Conservation (phyloP, 2,113 vertebrate species). For the Sceloporus undulatus region DNA sequence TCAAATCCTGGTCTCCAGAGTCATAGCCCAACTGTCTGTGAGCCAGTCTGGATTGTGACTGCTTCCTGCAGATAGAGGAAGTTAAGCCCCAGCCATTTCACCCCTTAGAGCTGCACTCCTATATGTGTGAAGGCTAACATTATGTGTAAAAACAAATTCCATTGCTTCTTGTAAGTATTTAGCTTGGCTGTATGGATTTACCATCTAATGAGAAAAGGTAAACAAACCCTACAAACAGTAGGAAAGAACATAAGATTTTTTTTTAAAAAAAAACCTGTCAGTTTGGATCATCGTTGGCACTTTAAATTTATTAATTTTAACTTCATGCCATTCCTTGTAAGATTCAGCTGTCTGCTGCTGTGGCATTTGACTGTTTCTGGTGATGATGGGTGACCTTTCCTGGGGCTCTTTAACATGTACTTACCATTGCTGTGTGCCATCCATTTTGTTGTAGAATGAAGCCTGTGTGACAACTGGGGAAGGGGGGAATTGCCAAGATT, state of each 20-base stretch:
- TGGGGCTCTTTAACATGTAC: slow-evolving; percentile 22
- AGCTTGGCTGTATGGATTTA: background rate
- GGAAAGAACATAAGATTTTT: background rate
- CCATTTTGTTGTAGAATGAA: background rate
- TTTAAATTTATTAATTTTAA: slow-evolving; percentile 38
- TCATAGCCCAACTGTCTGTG: no score
- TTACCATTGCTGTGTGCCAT: background rate
- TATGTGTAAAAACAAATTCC: no score
- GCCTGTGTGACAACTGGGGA: background rate
- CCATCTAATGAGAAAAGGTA: slow-evolving; percentile 1
- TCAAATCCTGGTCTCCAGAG: no score
- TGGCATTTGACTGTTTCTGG: slow-evolving; percentile 34
- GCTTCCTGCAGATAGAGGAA: no score
- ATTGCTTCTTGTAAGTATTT: background rate
- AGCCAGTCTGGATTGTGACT: no score
- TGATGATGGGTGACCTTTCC: slow-evolving; percentile 43
- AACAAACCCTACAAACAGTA: background rate
- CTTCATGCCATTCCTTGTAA: slow-evolving; percentile 31
- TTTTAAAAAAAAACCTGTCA: slow-evolving; percentile 18
- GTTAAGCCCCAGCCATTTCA: no score
- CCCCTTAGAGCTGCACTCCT: no score
- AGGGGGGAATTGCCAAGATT: background rate
- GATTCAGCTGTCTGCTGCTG: slow-evolving; percentile 27
- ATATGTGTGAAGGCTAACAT: no score
- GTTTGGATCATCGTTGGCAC: slow-evolving; percentile 7